phyloP scores from a whole-genome alignment of 2,113 vertebrate genomes.

The Bufo gargarizans region DNA sequence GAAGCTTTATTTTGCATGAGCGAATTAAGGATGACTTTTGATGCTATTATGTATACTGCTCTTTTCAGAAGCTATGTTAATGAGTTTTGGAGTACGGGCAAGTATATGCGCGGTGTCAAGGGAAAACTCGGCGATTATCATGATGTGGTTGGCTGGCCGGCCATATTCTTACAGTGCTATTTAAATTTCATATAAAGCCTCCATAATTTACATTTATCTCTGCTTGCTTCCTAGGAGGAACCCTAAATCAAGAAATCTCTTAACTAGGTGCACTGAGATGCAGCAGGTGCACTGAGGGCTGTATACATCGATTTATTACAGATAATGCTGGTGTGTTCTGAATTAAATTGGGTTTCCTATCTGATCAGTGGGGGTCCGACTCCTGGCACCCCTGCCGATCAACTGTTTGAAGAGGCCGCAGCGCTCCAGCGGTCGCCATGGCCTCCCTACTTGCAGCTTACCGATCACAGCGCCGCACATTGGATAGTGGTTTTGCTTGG shows the following conservation, averaged over 20 bases:
- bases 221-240: not conserved
- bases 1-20: conserved; percentile 38
- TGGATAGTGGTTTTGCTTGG: too few species aligned
- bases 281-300: not conserved
- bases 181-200: conserved; percentile 21
- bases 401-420: too few species aligned
- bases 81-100: conserved; percentile 41
- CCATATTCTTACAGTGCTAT: conserved; percentile 37
- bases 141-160: conserved; percentile 44
- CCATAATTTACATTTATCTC: conserved; percentile 21
- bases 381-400: too few species aligned
- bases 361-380: too few species aligned
- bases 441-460: too few species aligned
- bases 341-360: not conserved
- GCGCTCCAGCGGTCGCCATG: too few species aligned
- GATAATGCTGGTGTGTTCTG: not conserved
- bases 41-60: conserved; percentile 36
- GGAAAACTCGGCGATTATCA: conserved; percentile 26
- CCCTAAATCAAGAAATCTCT: not conserved
- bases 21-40: conserved; percentile 44
- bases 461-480: too few species aligned
- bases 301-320: not conserved
- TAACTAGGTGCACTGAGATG: not conserved
- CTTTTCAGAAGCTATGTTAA: conserved; percentile 43
- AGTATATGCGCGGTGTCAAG: conserved; percentile 32